Base-by-base conservation (phyloP, 2,797 vertebrate species). In the Alosa sapidissima region DNA sequence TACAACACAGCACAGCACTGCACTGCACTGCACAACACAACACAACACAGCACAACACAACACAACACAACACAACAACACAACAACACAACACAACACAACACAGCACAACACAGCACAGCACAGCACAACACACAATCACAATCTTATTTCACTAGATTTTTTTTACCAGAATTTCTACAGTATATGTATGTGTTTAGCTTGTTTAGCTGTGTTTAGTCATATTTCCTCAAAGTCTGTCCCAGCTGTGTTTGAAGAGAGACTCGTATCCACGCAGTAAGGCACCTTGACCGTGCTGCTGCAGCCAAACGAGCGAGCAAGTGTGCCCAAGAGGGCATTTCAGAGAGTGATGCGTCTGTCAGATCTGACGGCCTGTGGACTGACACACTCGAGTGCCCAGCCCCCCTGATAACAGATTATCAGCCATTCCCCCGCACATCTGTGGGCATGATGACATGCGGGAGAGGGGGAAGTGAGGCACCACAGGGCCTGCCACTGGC, bases 331-430 rank as follows among this genome's bases (percentile, higher is more conserved):
- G 49, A 72, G 58, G 55, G 19, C 60, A 81, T 86, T 84, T 84
- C 28, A 81, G 84, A 6, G 68, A 87, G 60, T 36, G 72, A 87
- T 85, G 82, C 19, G 19, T 55, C 86, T 72, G 83, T 86, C 84
- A 47, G 81, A 24, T 85, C 28, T 47, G 45, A 81, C 55, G 78
- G 49, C 72, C 72, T 84, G 84, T 85, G 24, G 84, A 81, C 62
- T 19, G 55, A 86, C 58, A 86, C 82, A 84, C 84, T 86, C 78
- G 54, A 86, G 62, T 33, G 21, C 58, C n/a, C 16, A 13, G 55
- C 11, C 1, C 16, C 10, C 45, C 81, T 21, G 60, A 87, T 83
- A 87, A 84, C 45, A 81, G 54, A 49, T 41, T 28, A 45, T 21
- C 75, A 84, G 51, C 14, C n/a, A 72, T 24, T 78, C 78, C 52